A percentile compares a stretch with the other conserved stretches of the same genome.
phyloP scores from a whole-genome alignment of 2,797 vertebrate species.

The Micrastur ruficollis region DNA sequence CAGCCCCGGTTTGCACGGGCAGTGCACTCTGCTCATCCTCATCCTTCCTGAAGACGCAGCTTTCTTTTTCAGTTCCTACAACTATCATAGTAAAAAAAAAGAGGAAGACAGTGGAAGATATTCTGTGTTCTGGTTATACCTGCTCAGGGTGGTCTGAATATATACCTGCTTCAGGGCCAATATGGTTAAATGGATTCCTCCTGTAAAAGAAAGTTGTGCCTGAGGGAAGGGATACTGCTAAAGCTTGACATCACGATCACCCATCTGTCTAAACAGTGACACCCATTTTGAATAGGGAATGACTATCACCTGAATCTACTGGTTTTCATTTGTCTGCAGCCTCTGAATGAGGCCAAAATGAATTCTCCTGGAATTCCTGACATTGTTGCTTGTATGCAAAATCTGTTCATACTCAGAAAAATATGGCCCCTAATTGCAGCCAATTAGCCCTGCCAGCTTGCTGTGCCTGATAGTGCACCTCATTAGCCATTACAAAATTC shows the following conservation, averaged over 20 bases:
- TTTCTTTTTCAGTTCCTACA: neutral
- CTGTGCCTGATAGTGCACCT: constrained; percentile 19
- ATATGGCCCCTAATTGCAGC: constrained; percentile 24
- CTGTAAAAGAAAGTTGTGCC: neutral
- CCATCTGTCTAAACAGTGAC: neutral
- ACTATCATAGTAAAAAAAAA: neutral
- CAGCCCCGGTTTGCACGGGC: neutral
- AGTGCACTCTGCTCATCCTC: neutral
- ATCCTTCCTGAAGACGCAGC: neutral
- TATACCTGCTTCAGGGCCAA: neutral
- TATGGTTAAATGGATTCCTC: neutral
- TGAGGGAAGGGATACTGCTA: neutral
- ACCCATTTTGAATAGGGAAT: neutral
- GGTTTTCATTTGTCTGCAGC: neutral
- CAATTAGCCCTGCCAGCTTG: constrained; percentile 38
- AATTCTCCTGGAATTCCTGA: neutral
- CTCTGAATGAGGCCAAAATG: neutral
- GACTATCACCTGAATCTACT: neutral
- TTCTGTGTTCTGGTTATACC: neutral
- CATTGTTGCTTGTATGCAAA: constrained; percentile 5
- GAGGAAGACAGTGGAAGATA: neutral
- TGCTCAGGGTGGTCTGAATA: neutral
- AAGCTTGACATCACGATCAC: neutral
- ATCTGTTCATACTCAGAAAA: constrained; percentile 38
- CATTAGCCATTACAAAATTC: constrained; percentile 50